These are phyloP conservation scores for Vanacampus margaritifer DNA, from an alignment of 2,113 vertebrate genomes.

Conservation along the genomic window DNA sequence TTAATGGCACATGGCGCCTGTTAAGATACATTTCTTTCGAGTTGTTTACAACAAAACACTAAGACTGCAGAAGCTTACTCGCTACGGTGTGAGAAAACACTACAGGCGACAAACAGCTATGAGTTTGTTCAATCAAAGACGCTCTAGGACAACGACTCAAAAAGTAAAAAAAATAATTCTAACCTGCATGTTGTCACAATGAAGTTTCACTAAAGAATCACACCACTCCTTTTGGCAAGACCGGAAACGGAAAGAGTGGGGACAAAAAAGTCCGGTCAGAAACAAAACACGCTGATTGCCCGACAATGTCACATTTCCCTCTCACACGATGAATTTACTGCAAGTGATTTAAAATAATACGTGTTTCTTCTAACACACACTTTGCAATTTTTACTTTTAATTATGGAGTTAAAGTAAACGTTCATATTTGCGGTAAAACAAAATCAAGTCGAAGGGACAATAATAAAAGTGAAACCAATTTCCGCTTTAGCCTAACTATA, in stretches of 20 bases:
- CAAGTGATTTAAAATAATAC: neutral
- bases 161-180: conserved; percentile 6
- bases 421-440: neutral
- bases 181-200: conserved; percentile 71
- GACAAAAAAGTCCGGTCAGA: conserved; percentile 39
- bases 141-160: neutral
- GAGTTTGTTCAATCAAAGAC: neutral
- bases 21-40: neutral
- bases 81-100: neutral
- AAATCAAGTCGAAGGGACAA: conserved; percentile 21
- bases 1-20: neutral
- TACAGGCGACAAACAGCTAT: neutral
- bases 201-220: conserved; percentile 36
- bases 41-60: neutral
- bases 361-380: fast-evolving
- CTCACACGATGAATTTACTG: too few species aligned
- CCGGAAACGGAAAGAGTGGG: conserved; percentile 57
- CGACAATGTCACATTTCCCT: neutral
- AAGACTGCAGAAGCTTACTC: neutral
- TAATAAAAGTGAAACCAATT: conserved; percentile 60
- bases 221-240: conserved; percentile 33
- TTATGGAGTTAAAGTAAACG: neutral
- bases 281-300: neutral
- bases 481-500: conserved; percentile 51
- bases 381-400: fast-evolving